A percentile compares a stretch with the other conserved stretches of the same genome.
These are phyloP conservation scores for Ptychodera flava DNA, from an alignment of 35 echinoderm and acorn worm genomes.

Conservation along the genomic window DNA sequence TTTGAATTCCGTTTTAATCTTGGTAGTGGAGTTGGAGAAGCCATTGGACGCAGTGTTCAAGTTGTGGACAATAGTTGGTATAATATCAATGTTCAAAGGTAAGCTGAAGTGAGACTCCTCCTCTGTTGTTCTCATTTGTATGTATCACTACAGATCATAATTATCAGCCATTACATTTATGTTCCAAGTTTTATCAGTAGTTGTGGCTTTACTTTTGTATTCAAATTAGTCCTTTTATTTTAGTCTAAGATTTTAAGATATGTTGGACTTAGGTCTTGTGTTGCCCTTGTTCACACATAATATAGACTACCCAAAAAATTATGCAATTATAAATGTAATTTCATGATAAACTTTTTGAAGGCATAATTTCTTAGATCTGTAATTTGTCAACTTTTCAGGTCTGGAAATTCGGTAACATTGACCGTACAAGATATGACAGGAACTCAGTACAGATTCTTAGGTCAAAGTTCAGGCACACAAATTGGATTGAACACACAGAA, in stretches of 20 bases:
- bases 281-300: too few relatives aligned
- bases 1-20: constrained; percentile 61
- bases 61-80: constrained; percentile 43
- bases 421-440: constrained; percentile 35
- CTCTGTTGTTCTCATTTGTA: neutral
- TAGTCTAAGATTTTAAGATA: neutral
- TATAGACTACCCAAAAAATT: too few relatives aligned
- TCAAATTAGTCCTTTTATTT: neutral
- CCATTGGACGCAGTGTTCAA: constrained; percentile 11
- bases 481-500: constrained; percentile 75
- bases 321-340: too few relatives aligned
- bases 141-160: neutral
- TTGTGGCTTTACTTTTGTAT: neutral
- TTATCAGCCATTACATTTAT: neutral
- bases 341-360: too few relatives aligned
- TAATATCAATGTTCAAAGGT: constrained; percentile 66
- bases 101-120: too few relatives aligned
- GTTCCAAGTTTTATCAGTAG: neutral
- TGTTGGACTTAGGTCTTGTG: neutral
- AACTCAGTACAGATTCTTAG: constrained; percentile 31
- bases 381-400: too few relatives aligned
- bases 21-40: constrained; percentile 39
- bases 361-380: too few relatives aligned
- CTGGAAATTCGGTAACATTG: constrained; percentile 47
- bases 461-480: constrained; percentile 49